phyloP scores from a whole-genome alignment of 1,140 invertebrate genomes.

The Neoseiulus cucumeris region DNA sequence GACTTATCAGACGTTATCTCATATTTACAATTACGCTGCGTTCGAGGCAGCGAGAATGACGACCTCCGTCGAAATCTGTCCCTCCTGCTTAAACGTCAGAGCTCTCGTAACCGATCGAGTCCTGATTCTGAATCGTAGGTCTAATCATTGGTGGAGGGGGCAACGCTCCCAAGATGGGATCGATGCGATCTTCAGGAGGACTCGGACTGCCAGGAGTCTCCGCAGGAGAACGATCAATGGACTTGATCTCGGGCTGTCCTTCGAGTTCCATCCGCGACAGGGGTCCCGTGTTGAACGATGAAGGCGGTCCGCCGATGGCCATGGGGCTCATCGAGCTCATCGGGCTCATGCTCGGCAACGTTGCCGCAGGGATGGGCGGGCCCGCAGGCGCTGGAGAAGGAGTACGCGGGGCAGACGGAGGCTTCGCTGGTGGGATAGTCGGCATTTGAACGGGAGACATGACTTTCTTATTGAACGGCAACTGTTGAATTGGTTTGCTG shows the following conservation, averaged over 20 bases:
- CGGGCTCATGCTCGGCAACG: slow-evolving; percentile 2
- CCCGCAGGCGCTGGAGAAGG: slow-evolving; percentile 1
- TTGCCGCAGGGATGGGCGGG: not conserved
- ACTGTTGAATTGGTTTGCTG: too few species aligned
- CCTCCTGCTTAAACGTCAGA: not conserved
- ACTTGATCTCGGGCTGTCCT: slow-evolving; percentile 2
- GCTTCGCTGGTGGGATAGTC: not conserved
- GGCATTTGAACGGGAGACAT: too few species aligned
- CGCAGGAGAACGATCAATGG: not conserved
- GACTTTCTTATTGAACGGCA: too few species aligned
- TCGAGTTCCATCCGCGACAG: slow-evolving; percentile 6
- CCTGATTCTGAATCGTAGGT: not conserved
- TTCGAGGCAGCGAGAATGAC: too few species aligned
- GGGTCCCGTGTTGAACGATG: not conserved
- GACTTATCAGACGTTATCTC: too few species aligned
- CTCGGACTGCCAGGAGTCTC: not conserved
- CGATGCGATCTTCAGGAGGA: not conserved
- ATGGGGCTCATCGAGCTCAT: not conserved
- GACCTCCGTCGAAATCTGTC: too few species aligned
- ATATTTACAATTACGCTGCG: too few species aligned
- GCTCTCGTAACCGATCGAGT: slow-evolving; percentile 8
- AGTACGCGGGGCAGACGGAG: not conserved
- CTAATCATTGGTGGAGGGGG: not conserved
- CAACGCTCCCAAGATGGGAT: not conserved
- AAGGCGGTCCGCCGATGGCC: not conserved